Percentiles rank a stretch among this genome's conserved stretches.
phyloP scores from a whole-genome alignment of 2,797 vertebrate species.

The Sorex maritimensis region DNA sequence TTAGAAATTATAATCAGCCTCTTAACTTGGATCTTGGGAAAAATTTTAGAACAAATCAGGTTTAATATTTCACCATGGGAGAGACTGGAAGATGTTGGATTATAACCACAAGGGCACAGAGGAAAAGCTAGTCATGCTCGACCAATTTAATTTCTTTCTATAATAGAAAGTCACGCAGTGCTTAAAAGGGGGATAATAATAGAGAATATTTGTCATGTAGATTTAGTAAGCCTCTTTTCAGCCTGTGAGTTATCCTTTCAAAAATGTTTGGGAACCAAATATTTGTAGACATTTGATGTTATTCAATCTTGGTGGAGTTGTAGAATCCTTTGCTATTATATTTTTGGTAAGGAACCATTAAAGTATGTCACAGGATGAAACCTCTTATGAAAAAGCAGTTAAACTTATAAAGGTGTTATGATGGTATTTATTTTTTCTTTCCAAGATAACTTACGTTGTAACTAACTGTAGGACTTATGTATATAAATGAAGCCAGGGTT shows the following conservation, averaged over 20 bases:
- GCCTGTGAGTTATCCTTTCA: constrained; percentile 40
- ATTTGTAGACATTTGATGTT: constrained; percentile 53
- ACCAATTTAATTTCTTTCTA: constrained; percentile 62
- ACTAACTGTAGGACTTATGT: neutral
- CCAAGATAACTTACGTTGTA: neutral
- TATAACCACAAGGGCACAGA: neutral
- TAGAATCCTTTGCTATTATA: constrained; percentile 44
- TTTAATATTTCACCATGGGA: constrained; percentile 49
- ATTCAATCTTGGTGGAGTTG: constrained; percentile 49
- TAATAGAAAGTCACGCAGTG: constrained; percentile 52
- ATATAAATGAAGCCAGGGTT: neutral
- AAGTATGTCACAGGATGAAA: neutral
- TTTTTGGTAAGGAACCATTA: constrained; percentile 47
- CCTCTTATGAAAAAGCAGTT: neutral
- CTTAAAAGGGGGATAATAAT: constrained; percentile 48
- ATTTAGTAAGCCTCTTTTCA: constrained; percentile 44
- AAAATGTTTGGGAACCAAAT: constrained; percentile 59
- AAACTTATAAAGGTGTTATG: neutral
- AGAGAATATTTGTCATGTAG: constrained; percentile 53
- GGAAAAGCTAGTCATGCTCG: constrained; percentile 66
- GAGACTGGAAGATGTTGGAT: constrained; percentile 64
- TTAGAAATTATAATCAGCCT: constrained; percentile 48
- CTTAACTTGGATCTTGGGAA: constrained; percentile 50
- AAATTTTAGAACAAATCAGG: constrained; percentile 62
- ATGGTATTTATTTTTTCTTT: neutral